Conservation (phyloP, 2,888 invertebrate genomes). For the Athalia cordata region DNA sequence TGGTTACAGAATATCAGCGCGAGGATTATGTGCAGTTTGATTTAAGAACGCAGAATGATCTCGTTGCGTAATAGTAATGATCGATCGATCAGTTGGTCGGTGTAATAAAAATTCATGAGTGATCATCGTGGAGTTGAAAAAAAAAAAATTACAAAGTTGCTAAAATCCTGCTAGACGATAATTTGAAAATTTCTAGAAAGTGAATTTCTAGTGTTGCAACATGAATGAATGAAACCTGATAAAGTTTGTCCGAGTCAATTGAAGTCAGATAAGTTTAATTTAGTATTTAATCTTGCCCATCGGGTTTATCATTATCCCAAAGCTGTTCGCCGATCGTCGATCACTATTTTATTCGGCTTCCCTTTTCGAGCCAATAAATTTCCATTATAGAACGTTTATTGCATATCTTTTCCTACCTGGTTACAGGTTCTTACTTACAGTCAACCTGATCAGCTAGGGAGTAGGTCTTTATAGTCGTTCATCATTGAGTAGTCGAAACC, state of each 20-base stretch:
- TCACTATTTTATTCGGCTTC: conserved; percentile 36
- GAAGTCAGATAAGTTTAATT: conserved; percentile 38
- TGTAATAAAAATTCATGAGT: background rate
- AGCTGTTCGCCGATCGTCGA: conserved; percentile 11
- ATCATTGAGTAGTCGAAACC: conserved; percentile 9
- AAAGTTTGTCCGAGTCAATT: conserved; percentile 30
- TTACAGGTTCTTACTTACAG: conserved; percentile 14
- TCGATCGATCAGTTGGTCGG: too few species aligned
- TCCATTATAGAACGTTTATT: conserved; percentile 34
- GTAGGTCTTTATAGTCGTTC: conserved; percentile 25
- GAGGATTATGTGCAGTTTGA: too few species aligned
- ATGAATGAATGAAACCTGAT: conserved; percentile 26
- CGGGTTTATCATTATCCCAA: conserved; percentile 27
- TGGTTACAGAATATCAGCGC: too few species aligned
- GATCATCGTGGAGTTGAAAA: background rate
- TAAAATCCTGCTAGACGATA: background rate
- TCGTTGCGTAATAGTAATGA: too few species aligned
- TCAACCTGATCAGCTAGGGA: background rate
- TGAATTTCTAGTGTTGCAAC: background rate
- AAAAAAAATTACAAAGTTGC: background rate
- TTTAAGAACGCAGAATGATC: too few species aligned
- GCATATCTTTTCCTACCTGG: conserved; percentile 16
- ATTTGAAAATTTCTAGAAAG: background rate
- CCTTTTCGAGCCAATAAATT: conserved; percentile 39
- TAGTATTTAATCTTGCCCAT: conserved; percentile 38